These are phyloP conservation scores for Uloborus diversus DNA, from an alignment of 1,140 invertebrate species.

Conservation along the genomic window DNA sequence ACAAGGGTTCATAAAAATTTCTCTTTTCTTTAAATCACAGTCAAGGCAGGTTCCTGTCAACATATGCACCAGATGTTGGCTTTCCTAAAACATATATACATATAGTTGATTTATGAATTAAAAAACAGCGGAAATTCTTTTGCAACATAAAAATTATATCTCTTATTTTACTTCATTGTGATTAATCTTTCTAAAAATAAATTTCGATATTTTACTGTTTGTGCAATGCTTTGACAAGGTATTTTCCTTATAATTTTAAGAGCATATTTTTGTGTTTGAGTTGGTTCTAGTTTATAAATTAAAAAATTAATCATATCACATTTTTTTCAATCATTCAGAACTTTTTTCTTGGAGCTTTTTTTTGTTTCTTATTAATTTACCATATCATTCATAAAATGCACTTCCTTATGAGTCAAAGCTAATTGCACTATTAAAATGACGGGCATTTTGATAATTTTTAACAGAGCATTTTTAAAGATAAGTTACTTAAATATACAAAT, in stretches of 20 bases:
- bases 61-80: slow-evolving; percentile 77
- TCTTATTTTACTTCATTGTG: slow-evolving; percentile 26
- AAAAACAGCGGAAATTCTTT: not conserved
- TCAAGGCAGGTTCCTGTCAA: slow-evolving; percentile 78
- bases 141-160: not conserved
- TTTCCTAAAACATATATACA: slow-evolving; percentile 68
- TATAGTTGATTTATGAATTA: not conserved
- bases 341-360: no score
- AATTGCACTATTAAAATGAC: no score
- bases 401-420: no score
- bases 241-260: not conserved
- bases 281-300: no score
- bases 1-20: slow-evolving; percentile 80
- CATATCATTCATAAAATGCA: no score
- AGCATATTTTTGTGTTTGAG: not conserved
- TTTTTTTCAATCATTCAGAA: no score
- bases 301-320: no score
- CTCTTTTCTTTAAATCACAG: slow-evolving; percentile 73
- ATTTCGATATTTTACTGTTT: not conserved
- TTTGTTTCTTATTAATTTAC: no score
- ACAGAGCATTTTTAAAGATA: no score
- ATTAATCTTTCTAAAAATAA: slow-evolving; percentile 20
- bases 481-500: no score
- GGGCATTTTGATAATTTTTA: no score
- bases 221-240: not conserved